Percentiles rank a stretch among this genome's conserved stretches.
Evolutionary conservation across 2,113 vertebrate genomes (phyloP).

Genomic region (Callithrix jacchus): DNA sequence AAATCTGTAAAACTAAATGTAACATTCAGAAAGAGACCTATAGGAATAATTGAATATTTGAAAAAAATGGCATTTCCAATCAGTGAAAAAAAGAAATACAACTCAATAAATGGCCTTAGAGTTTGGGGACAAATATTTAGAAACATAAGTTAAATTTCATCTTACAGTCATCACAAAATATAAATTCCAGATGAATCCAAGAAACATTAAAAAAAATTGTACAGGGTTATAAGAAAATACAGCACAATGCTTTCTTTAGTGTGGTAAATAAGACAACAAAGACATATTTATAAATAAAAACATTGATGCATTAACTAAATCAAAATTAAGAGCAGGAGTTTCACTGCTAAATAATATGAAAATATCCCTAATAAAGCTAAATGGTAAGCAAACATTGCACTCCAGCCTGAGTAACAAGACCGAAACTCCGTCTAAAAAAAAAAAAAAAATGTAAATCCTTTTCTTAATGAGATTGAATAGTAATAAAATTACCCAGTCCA

Average conservation of each 20-base stretch:
- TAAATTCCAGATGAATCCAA: background rate
- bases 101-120: background rate
- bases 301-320: background rate
- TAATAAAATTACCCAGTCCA: background rate
- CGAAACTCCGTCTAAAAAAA: too few species aligned
- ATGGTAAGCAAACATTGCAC: background rate
- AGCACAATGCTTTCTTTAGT: background rate
- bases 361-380: background rate
- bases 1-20: background rate
- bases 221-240: background rate
- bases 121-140: background rate
- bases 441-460: background rate
- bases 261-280: background rate
- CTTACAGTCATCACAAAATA: background rate
- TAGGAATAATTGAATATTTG: background rate
- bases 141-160: background rate
- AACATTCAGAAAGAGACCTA: background rate
- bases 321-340: background rate
- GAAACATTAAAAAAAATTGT: background rate
- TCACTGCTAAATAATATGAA: background rate
- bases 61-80: background rate
- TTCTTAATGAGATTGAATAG: background rate
- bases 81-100: background rate
- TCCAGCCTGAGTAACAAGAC: too few species aligned
- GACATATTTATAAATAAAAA: background rate